Evolutionary conservation across 37 sponge, comb jelly and placozoan species (phyloP), one percentile per base, ranked within the genome.

Genomic region (Hexactinellida sp.): DNA sequence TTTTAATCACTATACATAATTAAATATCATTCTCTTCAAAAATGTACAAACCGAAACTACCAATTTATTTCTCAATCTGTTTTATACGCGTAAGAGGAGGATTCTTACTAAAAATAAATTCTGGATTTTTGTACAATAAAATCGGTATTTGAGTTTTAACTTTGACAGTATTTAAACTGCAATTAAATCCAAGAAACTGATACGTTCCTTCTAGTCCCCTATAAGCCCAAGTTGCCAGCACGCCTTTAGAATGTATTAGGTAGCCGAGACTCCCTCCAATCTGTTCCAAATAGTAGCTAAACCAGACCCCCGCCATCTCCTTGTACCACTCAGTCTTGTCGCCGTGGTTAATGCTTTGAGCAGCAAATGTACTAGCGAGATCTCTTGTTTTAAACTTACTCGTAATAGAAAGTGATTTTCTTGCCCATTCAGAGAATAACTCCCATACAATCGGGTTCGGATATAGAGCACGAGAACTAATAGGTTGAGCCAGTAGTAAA

Each of bases 291-390:
- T 25, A 63, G 76, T 63, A 63, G 13, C 76, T 32, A 63, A 63
- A 63, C 76, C 76, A 63, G 25, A 63, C 76, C 3, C 76, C 76
- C 3, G 30, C 21, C 34, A 63, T 63, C 5, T 3, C 34, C 30
- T 63, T 63, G 76, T 63, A 63, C 76, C 76, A 63, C 25, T 63
- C 76, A 5, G 76, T 63, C 76, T 63, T 63, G 30, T 63, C 30
- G 3, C 76, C 76, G 76, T 63, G 3, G 34, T 63, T 63, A 63
- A 63, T 10, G 3, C 13, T 10, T 25, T 23, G 3, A 10, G 30
- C 76, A 10, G 76, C 76, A n/a, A 63, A 63, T 63, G 76, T 63
- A 63, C 13, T n/a, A 28, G 32, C 76, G 76, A 63, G 76, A 63
- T 10, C 76, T 10, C 34, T 63, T 32, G 34, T 63, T 23, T n/a